These are phyloP conservation scores for Arenicola marina DNA, from an alignment of 2,888 invertebrate genomes.

Conservation along the genomic window DNA sequence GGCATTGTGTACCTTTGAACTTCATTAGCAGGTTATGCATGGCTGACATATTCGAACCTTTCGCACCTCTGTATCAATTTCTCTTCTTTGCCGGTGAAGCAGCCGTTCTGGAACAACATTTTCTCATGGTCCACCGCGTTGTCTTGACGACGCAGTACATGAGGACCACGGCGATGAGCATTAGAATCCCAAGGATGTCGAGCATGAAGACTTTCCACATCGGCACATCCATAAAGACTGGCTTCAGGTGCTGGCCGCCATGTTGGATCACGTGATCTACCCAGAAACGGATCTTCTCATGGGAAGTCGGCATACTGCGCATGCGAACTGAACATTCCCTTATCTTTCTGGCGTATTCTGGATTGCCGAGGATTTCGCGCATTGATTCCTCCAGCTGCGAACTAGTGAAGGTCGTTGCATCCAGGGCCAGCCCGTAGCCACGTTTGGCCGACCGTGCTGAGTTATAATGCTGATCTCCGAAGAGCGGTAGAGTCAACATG, in stretches of 20 bases:
- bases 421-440: background rate
- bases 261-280: no score
- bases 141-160: background rate
- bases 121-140: background rate
- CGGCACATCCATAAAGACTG: background rate
- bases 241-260: conserved; percentile 1
- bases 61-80: no score
- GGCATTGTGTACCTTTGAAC: no score
- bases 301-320: background rate
- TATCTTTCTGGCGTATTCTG: background rate
- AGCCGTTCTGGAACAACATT: background rate
- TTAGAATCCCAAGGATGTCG: background rate
- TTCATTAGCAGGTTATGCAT: no score
- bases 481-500: conserved; percentile 9
- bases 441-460: background rate
- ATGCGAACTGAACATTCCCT: background rate
- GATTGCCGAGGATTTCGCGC: background rate
- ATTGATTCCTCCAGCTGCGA: background rate
- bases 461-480: conserved; percentile 13
- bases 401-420: background rate
- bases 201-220: conserved; percentile 2
- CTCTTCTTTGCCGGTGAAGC: background rate
- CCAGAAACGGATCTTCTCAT: no score
- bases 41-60: no score
- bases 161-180: background rate